Evolutionary conservation across 2,797 vertebrate species (phyloP).

Genomic region (Oreochromis mossambicus): DNA sequence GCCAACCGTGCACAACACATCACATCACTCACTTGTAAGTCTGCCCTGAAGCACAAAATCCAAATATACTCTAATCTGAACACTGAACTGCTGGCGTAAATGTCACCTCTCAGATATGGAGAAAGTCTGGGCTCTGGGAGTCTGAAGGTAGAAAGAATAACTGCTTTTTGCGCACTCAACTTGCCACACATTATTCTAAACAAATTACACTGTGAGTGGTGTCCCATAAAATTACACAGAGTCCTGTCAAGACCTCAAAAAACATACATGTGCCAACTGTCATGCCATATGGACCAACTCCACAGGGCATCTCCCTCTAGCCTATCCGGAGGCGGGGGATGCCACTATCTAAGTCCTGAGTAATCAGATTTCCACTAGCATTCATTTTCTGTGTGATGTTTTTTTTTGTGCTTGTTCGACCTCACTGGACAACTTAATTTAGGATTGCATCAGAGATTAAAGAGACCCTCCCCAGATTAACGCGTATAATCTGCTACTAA

Average conservation of each 20-base stretch:
- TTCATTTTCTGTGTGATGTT: conserved; percentile 27
- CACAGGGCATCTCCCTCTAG: conserved; percentile 39
- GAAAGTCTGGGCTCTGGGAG: neutral
- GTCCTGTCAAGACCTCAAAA: conserved; percentile 43
- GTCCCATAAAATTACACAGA: conserved; percentile 38
- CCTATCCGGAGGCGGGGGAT: conserved; percentile 29
- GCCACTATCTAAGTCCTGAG: conserved; percentile 39
- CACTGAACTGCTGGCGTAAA: conserved; percentile 25
- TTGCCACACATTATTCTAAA: neutral
- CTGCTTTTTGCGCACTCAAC: neutral
- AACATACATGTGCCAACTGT: conserved; percentile 68
- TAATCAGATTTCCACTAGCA: conserved; percentile 66
- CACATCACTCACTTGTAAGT: conserved; percentile 23
- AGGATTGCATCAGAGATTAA: conserved; percentile 54
- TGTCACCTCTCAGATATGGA: conserved; percentile 32
- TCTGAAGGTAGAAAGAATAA: neutral
- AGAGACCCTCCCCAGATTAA: conserved; percentile 50
- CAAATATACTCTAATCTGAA: conserved; percentile 6
- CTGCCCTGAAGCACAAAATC: conserved; percentile 17
- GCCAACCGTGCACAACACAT: conserved; percentile 29
- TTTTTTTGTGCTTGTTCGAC: conserved; percentile 17
- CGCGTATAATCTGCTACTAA: conserved; percentile 44
- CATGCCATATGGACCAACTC: conserved; percentile 72
- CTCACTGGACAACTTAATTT: conserved; percentile 29
- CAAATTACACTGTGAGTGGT: conserved; percentile 34